Base-by-base conservation (phyloP, 23 tunicate genomes). In the Styela clava region DNA sequence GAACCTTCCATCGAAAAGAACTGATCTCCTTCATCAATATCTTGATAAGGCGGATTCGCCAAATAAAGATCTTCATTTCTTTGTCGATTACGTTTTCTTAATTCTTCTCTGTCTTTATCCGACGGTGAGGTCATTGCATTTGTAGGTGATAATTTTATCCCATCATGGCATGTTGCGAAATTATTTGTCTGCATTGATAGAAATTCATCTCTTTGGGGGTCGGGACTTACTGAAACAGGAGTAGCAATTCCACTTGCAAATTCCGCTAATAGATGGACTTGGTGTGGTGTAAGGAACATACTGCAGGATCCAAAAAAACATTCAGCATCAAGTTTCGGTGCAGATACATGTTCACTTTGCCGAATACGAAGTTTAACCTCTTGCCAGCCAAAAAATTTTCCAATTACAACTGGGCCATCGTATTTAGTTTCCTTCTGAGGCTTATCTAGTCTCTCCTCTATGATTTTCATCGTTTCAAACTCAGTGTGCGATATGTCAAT, bases 311-410 rank as follows among this genome's bases (percentile, higher is more conserved):
- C 95, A 25, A 89, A 64, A 36, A 68, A 85, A 23, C 83, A 79
- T 30, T 80, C 89, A 34, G 64, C 81, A 35, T 89, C 89, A 33
- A 89, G 33, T 68, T 89, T 89, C 0, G 95, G 95, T 44, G 73
- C 85, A 22, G 85, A 24, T 16, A 74, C 35, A 35, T 74, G 85
- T 18, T 84, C 86, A 30, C 52, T 74, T 74, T 85, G 77, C 33
- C 79, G 73, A 0, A 89, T 35, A 2, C 88, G 62, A 16, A 89
- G 31, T 81, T 89, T 89, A 5, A 89, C 22, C 52, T 89, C 82
- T 33, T 89, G 95, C 64, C 77, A 69, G 35, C 89, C 95, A 76
- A 68, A 89, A 34, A 80, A 36, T 20, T 74, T 34, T 32, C 71
- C 89, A 33, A 88, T 72, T 22, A 69, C 52, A 27, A 64, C 73